phyloP scores from a whole-genome alignment of 2,888 invertebrate species.

The Cheilosia pagana region DNA sequence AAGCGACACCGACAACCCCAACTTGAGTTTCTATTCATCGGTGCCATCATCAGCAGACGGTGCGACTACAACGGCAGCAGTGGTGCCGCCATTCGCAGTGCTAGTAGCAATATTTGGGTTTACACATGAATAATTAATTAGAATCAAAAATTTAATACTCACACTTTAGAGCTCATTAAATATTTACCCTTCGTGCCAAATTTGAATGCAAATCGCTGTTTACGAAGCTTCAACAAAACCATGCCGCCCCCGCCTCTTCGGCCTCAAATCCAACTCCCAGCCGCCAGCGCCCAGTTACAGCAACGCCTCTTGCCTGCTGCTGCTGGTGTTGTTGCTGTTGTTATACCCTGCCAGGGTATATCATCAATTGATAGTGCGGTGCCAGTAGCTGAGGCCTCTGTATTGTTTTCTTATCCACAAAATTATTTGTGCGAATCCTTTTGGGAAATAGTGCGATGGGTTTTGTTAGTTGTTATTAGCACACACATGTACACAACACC shows the following conservation, averaged over 20 bases:
- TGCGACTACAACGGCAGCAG: slow-evolving; percentile 9
- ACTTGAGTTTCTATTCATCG: slow-evolving; percentile 62
- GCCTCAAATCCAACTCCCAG: slow-evolving; percentile 40
- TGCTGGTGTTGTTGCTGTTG: slow-evolving; percentile 1
- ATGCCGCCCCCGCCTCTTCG: slow-evolving; percentile 37
- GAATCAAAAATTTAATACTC: slow-evolving; percentile 83
- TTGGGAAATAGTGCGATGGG: slow-evolving; percentile 60
- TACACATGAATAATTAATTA: slow-evolving; percentile 83
- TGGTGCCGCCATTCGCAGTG: slow-evolving; percentile 69
- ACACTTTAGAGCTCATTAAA: slow-evolving; percentile 82
- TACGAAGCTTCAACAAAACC: slow-evolving; percentile 77
- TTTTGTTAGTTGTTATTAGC: slow-evolving; percentile 65
- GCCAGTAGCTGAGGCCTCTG: slow-evolving; percentile 55
- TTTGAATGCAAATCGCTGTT: slow-evolving; percentile 82
- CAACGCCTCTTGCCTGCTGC: slow-evolving; percentile 49
- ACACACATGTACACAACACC: slow-evolving; percentile 1
- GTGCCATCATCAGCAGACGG: slow-evolving; percentile 68
- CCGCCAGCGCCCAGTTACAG: slow-evolving; percentile 36
- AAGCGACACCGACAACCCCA: too few species aligned
- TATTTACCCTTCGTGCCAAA: slow-evolving; percentile 82
- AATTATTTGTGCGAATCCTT: slow-evolving; percentile 74
- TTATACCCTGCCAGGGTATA: slow-evolving; percentile 30
- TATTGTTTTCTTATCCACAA: slow-evolving; percentile 75
- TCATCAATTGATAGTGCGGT: slow-evolving; percentile 73
- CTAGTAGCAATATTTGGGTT: slow-evolving; percentile 76